Evolutionary conservation across 1,140 invertebrate genomes (phyloP), one percentile per base, ranked within the genome.

Genomic region (Pectinophora gossypiella): DNA sequence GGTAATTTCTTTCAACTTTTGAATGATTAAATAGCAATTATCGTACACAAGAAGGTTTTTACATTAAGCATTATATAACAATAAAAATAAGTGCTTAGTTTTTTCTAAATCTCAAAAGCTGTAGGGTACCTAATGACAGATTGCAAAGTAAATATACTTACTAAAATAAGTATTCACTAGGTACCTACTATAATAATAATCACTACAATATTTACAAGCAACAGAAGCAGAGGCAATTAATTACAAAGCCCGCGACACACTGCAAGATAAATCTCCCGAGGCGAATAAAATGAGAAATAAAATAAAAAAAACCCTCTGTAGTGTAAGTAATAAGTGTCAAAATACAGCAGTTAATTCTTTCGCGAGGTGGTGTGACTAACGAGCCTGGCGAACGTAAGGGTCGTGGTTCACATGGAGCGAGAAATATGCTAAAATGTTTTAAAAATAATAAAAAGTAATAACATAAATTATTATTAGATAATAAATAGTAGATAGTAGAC

Each of bases 281-380:
- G 2, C 9, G n/a, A 40, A 40, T 40, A 52, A 52, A 23, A 32
- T 38, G n/a, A n/a, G n/a, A n/a, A n/a, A n/a, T n/a, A 43, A 54
- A 51, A 53, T 50, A 47, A 36, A 56, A 57, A 49, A 51, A 43
- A 50, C 13, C 10, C 46, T 22, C 9, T 52, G 51, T 46, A 54
- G 19, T 42, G 54, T 61, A 55, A 57, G 68, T 72, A 76, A 79
- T 76, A 72, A 79, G 72, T 67, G 67, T 79, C 76, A 76, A 68
- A 76, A 75, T 72, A 68, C 68, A 69, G 59, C 60, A 63, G 68
- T 66, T 74, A 74, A 72, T 76, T 74, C 72, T 75, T 74, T 72
- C n/a, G 59, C 59, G 65, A 77, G 72, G 74, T 78, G 73, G 51
- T 53, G 48, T 65, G 66, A 68, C 71, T 79, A 82, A 82, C 68